Evolutionary conservation across 2,113 vertebrate species (phyloP).

Genomic region (Chrysemys picta): DNA sequence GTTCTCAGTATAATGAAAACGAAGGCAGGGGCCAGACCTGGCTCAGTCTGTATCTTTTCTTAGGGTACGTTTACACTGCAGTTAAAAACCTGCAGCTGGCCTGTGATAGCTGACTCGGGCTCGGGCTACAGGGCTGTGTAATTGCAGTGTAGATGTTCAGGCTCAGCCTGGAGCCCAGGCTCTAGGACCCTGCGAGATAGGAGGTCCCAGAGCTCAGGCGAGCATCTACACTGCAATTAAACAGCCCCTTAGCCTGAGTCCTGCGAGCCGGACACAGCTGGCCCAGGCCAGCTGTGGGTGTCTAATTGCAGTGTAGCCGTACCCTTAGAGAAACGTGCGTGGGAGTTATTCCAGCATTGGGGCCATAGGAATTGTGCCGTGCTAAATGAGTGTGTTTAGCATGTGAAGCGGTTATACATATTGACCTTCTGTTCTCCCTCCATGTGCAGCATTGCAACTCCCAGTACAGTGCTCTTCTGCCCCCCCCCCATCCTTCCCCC

Average conservation of each 20-base stretch:
- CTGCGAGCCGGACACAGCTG: background rate
- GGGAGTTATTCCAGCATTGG: background rate
- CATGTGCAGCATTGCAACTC: background rate
- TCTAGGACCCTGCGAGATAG: background rate
- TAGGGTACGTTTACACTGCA: background rate
- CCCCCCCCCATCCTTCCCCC: too few relatives aligned
- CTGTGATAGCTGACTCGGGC: background rate
- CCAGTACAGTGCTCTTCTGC: background rate
- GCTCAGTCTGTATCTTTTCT: background rate
- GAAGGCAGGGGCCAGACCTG: too few relatives aligned
- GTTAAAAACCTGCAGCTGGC: background rate
- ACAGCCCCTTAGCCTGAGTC: background rate
- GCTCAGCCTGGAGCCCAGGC: background rate
- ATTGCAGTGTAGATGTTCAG: background rate
- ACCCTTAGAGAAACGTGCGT: background rate
- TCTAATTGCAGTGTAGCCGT: background rate
- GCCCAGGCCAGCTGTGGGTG: background rate
- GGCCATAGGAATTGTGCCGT: background rate
- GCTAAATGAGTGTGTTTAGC: background rate
- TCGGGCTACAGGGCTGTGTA: background rate
- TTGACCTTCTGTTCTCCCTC: background rate
- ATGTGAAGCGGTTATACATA: fast-evolving
- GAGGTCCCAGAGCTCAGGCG: background rate
- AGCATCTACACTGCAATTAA: background rate
- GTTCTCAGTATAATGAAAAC: background rate